Percentiles rank a stretch among this genome's conserved stretches.
phyloP scores from a whole-genome alignment of 1,140 invertebrate genomes.

The Danaus plexippus region DNA sequence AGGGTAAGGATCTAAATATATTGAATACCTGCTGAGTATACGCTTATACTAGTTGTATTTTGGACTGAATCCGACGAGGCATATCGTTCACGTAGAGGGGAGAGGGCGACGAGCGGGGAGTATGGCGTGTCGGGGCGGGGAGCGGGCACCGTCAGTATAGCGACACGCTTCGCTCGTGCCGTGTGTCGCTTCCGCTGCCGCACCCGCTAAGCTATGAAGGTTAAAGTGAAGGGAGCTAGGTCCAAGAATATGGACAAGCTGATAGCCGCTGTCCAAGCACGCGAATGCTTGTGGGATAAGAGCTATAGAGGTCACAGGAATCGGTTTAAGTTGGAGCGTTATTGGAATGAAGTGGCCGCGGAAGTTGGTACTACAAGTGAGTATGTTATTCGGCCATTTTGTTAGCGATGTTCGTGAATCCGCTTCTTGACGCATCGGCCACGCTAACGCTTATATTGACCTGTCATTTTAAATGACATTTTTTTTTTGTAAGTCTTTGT shows the following conservation, averaged over 20 bases:
- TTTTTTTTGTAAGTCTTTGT: too few species aligned
- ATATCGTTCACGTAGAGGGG: conserved; percentile 25
- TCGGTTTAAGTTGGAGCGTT: conserved; percentile 60
- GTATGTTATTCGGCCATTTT: conserved; percentile 38
- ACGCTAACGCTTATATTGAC: neutral
- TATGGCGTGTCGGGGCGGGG: conserved; percentile 32
- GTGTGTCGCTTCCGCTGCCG: conserved; percentile 41
- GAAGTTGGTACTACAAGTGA: conserved; percentile 63
- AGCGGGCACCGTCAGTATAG: conserved; percentile 36
- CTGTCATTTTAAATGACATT: neutral
- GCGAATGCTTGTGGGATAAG: conserved; percentile 66
- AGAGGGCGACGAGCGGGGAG: conserved; percentile 30
- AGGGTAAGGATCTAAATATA: too few species aligned
- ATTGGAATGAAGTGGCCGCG: conserved; percentile 64
- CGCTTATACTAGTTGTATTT: too few species aligned
- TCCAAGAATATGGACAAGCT: conserved; percentile 62
- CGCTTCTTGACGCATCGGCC: conserved; percentile 1
- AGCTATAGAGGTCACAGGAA: conserved; percentile 61
- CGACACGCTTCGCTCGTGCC: conserved; percentile 33
- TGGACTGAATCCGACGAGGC: conserved; percentile 23
- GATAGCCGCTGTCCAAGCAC: conserved; percentile 57
- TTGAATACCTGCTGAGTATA: too few species aligned
- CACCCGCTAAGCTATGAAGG: conserved; percentile 53
- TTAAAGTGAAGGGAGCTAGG: conserved; percentile 44
- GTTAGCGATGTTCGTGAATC: conserved; percentile 12